Conservation (phyloP, 2,888 invertebrate genomes). For the Empis livida region DNA sequence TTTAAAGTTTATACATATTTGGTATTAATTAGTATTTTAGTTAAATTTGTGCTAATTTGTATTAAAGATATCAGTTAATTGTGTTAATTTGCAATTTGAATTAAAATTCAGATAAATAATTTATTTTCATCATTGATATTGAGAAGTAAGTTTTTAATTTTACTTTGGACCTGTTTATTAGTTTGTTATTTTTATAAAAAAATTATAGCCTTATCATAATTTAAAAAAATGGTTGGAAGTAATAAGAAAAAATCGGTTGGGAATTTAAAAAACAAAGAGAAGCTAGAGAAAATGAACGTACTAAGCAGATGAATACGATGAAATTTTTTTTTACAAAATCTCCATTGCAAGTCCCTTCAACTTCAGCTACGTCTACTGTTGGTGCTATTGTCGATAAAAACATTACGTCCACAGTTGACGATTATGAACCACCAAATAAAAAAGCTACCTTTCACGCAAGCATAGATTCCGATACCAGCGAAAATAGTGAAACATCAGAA, state of each 20-base stretch:
- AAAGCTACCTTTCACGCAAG: neutral
- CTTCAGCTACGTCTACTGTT: conserved; percentile 1
- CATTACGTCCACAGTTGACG: neutral
- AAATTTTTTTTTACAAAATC: conserved; percentile 1
- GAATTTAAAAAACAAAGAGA: conserved; percentile 1
- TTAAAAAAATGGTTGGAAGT: neutral
- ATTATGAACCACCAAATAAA: conserved; percentile 1
- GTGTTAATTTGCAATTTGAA: neutral
- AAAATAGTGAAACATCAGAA: neutral
- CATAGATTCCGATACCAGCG: conserved; percentile 1
- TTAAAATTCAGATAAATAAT: neutral
- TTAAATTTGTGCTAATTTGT: neutral
- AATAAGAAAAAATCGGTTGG: conserved; percentile 1
- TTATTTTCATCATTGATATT: neutral
- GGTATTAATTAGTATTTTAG: neutral
- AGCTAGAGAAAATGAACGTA: conserved; percentile 1
- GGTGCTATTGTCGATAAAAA: conserved; percentile 1
- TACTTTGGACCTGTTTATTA: neutral
- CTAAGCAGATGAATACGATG: neutral
- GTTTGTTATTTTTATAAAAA: neutral
- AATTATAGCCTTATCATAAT: neutral
- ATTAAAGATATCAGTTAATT: neutral
- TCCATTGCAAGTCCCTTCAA: neutral
- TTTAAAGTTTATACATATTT: conserved; percentile 1
- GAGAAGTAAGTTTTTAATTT: conserved; percentile 1